These are phyloP conservation scores for Scaptomyza montana DNA, from an alignment of 1,140 invertebrate genomes.

Conservation along the genomic window DNA sequence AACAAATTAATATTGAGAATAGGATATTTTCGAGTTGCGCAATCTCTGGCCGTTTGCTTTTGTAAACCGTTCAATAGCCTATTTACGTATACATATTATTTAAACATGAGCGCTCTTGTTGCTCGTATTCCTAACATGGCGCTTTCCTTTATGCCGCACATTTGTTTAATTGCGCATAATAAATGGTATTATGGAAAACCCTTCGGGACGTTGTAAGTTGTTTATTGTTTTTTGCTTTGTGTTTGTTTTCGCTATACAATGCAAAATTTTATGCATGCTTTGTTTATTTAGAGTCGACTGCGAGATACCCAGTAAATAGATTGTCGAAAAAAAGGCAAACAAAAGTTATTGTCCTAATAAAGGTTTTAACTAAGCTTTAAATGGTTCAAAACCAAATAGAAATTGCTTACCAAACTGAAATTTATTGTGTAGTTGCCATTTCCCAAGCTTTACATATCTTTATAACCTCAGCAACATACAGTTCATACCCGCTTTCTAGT, in stretches of 20 bases:
- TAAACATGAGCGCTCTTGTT: slow-evolving; percentile 9
- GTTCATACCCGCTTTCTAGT: not conserved
- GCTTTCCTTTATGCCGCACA: slow-evolving; percentile 19
- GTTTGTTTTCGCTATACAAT: slow-evolving; percentile 10
- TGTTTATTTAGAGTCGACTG: not conserved
- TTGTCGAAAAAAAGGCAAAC: too few relatives aligned
- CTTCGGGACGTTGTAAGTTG: slow-evolving; percentile 7
- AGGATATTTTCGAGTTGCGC: too few relatives aligned
- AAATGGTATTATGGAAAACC: slow-evolving; percentile 42
- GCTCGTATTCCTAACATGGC: slow-evolving; percentile 2
- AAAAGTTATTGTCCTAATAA: too few relatives aligned
- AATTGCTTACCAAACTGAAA: too few relatives aligned
- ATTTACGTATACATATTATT: slow-evolving; percentile 9
- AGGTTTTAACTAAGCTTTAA: too few relatives aligned
- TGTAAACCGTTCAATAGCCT: slow-evolving; percentile 13
- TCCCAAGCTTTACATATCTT: too few relatives aligned
- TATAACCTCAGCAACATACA: too few relatives aligned
- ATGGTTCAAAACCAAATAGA: too few relatives aligned
- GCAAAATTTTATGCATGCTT: not conserved
- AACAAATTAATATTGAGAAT: too few relatives aligned
- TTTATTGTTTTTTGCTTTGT: slow-evolving; percentile 4
- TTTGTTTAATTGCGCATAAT: slow-evolving; percentile 60
- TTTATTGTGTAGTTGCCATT: too few relatives aligned
- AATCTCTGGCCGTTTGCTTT: too few relatives aligned
- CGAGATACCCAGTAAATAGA: not conserved